phyloP scores from a whole-genome alignment of 2,113 vertebrate species.

The Saguinus midas region DNA sequence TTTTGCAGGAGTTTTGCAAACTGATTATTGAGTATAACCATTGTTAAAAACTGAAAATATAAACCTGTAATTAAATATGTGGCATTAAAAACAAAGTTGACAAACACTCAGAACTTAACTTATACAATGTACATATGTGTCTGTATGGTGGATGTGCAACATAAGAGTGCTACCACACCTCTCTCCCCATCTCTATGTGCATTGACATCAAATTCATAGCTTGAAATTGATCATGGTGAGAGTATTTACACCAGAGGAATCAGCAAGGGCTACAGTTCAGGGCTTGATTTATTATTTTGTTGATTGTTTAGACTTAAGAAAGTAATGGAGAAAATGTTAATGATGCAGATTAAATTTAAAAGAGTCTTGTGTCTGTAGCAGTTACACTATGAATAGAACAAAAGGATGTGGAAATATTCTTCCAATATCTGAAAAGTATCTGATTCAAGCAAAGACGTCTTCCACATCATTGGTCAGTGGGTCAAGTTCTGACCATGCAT shows the following conservation, averaged over 20 bases:
- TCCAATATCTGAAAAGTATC: not conserved
- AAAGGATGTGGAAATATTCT: not conserved
- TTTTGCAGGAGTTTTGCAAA: not conserved
- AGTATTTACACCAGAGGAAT: not conserved
- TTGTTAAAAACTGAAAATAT: not conserved
- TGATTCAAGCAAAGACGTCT: not conserved
- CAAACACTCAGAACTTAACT: not conserved
- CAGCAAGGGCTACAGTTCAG: not conserved
- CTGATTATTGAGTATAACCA: not conserved
- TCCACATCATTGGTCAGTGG: not conserved
- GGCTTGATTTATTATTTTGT: not conserved
- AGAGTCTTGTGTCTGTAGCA: not conserved
- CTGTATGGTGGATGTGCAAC: not conserved
- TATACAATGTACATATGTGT: not conserved
- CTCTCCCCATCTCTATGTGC: not conserved
- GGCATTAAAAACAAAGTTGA: not conserved
- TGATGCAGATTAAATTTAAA: not conserved
- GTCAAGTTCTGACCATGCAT: not conserved
- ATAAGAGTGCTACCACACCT: fast-evolving
- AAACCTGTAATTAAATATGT: not conserved
- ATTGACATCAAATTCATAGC: not conserved
- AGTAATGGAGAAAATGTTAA: not conserved
- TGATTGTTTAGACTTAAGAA: not conserved
- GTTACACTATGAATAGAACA: not conserved
- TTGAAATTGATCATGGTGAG: not conserved